Percentiles rank a stretch among this genome's conserved stretches.
Evolutionary conservation across 2,797 vertebrate genomes (phyloP).

Genomic region (Harpagifer antarcticus): DNA sequence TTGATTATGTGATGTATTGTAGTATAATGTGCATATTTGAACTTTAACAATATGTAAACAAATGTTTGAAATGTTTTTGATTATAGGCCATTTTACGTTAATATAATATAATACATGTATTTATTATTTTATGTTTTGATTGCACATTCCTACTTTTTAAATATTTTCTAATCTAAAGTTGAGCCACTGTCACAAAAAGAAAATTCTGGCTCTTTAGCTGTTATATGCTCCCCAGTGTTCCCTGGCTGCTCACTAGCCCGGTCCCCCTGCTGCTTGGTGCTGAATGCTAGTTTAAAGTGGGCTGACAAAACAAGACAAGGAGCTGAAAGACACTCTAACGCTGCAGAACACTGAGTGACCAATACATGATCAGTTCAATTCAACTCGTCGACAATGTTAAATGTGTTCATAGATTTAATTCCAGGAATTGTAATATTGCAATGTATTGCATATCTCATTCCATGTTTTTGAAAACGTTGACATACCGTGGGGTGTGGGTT

Average conservation of each 20-base stretch:
- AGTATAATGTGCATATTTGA: too few relatives aligned
- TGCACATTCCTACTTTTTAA: too few relatives aligned
- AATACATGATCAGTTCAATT: neutral
- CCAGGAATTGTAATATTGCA: neutral
- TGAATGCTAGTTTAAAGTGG: neutral
- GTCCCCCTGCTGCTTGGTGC: neutral
- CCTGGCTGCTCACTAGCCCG: neutral
- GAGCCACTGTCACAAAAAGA: too few relatives aligned
- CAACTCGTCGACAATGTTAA: neutral
- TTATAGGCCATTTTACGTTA: too few relatives aligned
- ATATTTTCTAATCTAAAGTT: too few relatives aligned
- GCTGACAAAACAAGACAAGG: neutral
- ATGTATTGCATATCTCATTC: neutral
- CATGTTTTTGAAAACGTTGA: neutral
- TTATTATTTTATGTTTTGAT: too few relatives aligned
- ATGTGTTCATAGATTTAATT: neutral
- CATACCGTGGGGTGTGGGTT: conserved; percentile 95
- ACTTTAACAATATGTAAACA: too few relatives aligned
- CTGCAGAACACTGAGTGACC: neutral
- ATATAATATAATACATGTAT: too few relatives aligned
- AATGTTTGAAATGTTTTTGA: too few relatives aligned
- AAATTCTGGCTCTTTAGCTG: too few relatives aligned
- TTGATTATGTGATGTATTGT: too few relatives aligned
- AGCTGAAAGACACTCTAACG: neutral
- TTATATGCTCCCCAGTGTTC: neutral